Percentiles rank a stretch among this genome's conserved stretches.
Evolutionary conservation across 2,888 invertebrate species (phyloP).

Genomic region (Syritta pipiens): DNA sequence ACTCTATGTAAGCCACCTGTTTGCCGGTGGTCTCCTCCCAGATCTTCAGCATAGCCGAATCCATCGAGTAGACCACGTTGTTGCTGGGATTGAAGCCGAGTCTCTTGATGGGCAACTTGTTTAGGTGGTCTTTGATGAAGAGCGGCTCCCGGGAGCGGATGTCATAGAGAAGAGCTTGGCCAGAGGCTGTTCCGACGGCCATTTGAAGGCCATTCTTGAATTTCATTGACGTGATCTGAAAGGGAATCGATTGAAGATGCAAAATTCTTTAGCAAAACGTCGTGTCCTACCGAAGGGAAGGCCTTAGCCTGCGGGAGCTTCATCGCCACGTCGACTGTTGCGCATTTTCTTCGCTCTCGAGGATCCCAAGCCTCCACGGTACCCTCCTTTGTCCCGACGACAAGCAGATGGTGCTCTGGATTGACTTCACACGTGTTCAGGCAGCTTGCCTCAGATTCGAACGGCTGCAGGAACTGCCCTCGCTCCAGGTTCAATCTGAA

Average conservation of each 20-base stretch:
- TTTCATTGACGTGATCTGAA: constrained; percentile 85
- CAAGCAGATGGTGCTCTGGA: constrained; percentile 91
- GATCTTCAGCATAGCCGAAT: constrained; percentile 91
- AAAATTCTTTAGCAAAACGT: too few relatives aligned
- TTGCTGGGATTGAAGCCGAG: constrained; percentile 90
- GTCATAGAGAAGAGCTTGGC: constrained; percentile 96
- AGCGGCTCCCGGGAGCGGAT: constrained; percentile 94
- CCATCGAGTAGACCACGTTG: constrained; percentile 93
- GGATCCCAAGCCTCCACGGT: constrained; percentile 99
- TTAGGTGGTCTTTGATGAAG: constrained; percentile 95
- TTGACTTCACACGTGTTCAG: constrained; percentile 93
- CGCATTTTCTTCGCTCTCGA: constrained; percentile 87
- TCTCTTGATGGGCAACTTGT: constrained; percentile 93
- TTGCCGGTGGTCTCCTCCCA: constrained; percentile 95
- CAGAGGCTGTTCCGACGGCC: constrained; percentile 96
- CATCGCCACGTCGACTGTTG: constrained; percentile 90
- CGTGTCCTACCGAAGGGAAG: constrained; percentile 77
- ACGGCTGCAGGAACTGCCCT: constrained; percentile 95
- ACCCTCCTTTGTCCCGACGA: constrained; percentile 93
- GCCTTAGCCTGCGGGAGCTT: constrained; percentile 81
- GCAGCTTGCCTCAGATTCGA: constrained; percentile 86
- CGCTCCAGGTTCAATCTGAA: constrained; percentile 97
- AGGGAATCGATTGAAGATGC: neutral
- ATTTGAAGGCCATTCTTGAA: constrained; percentile 87
- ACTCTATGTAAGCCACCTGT: constrained; percentile 95